Evolutionary conservation across 2,113 vertebrate species (phyloP), one percentile per base, ranked within the genome.

Genomic region (Bubo scandiacus): DNA sequence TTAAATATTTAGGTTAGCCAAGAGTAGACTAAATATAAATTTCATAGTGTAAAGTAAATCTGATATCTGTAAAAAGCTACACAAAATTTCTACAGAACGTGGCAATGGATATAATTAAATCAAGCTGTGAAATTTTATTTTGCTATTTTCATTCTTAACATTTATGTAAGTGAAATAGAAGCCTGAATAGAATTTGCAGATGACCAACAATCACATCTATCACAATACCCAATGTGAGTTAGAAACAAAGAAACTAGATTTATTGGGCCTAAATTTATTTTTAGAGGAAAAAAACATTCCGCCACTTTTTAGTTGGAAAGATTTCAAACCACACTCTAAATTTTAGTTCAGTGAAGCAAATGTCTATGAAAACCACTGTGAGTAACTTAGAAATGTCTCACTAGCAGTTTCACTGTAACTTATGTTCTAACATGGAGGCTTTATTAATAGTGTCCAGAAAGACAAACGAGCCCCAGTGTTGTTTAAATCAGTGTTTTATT

Each of bases 371-470:
- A 97, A 94, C 55, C 77, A 75, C 49, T 75, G 75, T 32, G 79
- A 97, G 82, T 78, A 97, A 96, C 90, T 94, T 68, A 90, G 82
- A 97, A 97, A 95, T 0, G 3, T 95, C 84, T 97, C 43, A 9
- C 34, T 57, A 80, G 51, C 55, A 95, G 81, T 82, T 96, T 96
- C 38, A 6, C n/a, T 83, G 66, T 65, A 97, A 87, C 70, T 93
- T 96, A 91, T 79, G 77, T 40, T 95, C 71, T 71, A 82, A 96
- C 62, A 42, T 93, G 43, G 72, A 96, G 90, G 85, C 82, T 96
- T 97, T 95, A 97, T 96, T 96, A 97, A 80, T 72, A 85, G 55
- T 77, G 42, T 77, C 90, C 94, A 91, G 71, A 96, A 96, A 97
- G 90, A 97, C 51, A 94, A 93, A 96, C 87, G 83, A 95, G 49